Evolutionary conservation across 2,113 vertebrate species (phyloP), one percentile per base, ranked within the genome.

Genomic region (Dascyllus trimaculatus): DNA sequence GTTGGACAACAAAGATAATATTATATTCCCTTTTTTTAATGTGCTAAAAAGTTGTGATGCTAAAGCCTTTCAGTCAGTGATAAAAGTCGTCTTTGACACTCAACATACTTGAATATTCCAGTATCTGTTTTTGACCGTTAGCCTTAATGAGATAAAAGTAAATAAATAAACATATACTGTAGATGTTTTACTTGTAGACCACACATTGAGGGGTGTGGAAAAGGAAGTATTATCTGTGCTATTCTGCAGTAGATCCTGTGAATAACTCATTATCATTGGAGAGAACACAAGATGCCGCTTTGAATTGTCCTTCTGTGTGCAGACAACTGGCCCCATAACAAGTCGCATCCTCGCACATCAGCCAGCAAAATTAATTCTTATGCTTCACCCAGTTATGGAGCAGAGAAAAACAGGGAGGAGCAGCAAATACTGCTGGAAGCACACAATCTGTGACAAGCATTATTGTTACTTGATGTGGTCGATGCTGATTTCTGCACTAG

Each of bases 231-330:
- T 56, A 25, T 75, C 35, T 73, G 57, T 25, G 35, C 56, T 61
- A 21, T 80, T 77, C 24, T 69, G n/a, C 26, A 52, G 63, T 49
- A 61, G 22, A 53, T 53, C 26, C 67, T 81, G 52, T 69, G 52
- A 80, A 80, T 73, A 85, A 78, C 45, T 54, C 19, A 78, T 87
- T 84, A 64, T 67, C 53, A 49, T 60, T 29, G 35, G 43, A 29
- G 49, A 68, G 73, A 87, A 89, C 78, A 80, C 84, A 84, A 72
- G 25, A 75, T 69, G 68, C 24, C 26, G 46, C 48, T 71, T 29
- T 89, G 85, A 92, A 85, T 86, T 69, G 66, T 82, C 43, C 58
- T 76, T 75, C 82, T 87, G 87, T 91, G 70, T 17, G 25, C 32
- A 70, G 53, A 74, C 60, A 87, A 70, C 59, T 67, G 24, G 54